phyloP scores from a whole-genome alignment of 2,113 vertebrate genomes.

The Melanostigma gelatinosum region DNA sequence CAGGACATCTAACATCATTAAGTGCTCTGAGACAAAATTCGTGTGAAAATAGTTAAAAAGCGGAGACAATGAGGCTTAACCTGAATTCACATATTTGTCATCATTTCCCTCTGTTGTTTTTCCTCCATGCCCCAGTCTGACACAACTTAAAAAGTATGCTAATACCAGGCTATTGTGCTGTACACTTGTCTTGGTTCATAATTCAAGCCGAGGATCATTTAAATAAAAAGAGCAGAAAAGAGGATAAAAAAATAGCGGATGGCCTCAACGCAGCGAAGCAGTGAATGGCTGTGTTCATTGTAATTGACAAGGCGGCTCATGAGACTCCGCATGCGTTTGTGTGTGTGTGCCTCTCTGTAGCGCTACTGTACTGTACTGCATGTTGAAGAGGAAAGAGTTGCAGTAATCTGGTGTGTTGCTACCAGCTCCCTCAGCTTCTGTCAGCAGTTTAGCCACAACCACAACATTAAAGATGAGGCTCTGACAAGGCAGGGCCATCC shows the following conservation, averaged over 20 bases:
- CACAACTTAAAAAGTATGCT: constrained; percentile 15
- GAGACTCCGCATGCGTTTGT: constrained; percentile 35
- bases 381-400: constrained; percentile 36
- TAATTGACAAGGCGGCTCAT: constrained; percentile 24
- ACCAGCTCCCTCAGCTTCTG: constrained; percentile 32
- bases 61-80: not conserved
- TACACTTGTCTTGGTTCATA: constrained; percentile 29
- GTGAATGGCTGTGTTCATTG: constrained; percentile 38
- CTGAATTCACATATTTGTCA: not conserved
- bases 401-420: constrained; percentile 29
- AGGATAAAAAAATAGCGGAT: constrained; percentile 45
- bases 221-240: constrained; percentile 62
- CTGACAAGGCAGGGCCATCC: constrained; percentile 70
- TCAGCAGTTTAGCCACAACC: constrained; percentile 59
- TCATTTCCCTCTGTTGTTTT: constrained; percentile 13
- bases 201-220: constrained; percentile 48
- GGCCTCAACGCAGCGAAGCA: constrained; percentile 35
- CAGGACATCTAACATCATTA: not conserved
- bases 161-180: constrained; percentile 30
- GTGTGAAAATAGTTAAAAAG: not conserved
- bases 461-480: constrained; percentile 70
- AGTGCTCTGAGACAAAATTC: not conserved
- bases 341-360: constrained; percentile 21
- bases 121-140: not conserved
- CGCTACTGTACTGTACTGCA: constrained; percentile 1